Base-by-base conservation (phyloP, 23 tunicate species). In the Clavelina lepadiformis region DNA sequence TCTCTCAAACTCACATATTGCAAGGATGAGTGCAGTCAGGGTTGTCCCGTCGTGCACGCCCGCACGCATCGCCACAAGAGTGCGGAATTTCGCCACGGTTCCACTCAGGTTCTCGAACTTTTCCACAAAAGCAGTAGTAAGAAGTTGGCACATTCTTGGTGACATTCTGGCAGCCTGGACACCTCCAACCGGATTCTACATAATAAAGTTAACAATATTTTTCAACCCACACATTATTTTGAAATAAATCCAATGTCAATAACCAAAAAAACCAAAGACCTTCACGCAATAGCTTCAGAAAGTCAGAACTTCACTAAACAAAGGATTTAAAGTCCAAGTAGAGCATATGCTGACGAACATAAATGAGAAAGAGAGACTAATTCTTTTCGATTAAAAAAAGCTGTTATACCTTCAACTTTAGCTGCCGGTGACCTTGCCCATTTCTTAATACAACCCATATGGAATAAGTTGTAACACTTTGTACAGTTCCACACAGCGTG, bases 361-460 rank as follows among this genome's bases (percentile, higher is more conserved):
- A n/a, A n/a, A n/a, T n/a, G n/a, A n/a, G n/a, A n/a, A n/a, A n/a
- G n/a, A n/a, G n/a, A n/a, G n/a, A n/a, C n/a, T n/a, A n/a, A n/a
- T n/a, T n/a, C n/a, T n/a, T n/a, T n/a, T n/a, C n/a, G n/a, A n/a
- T n/a, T n/a, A n/a, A n/a, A n/a, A n/a, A n/a, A n/a, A n/a, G n/a
- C n/a, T n/a, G n/a, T n/a, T 51, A 6, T 35, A 59, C 73, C 69
- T 49, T 88, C 72, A 23, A 71, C 65, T 56, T 75, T 80, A 26
- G 88, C 88, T 13, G 81, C 76, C 5, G 96, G 82, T 0, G 86
- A 78, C 41, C 82, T 82, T 30, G 88, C 96, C 98, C 98, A 91
- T 51, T 91, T 76, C 58, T 82, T 91, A 51, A 82, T 82, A 56
- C 98, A 91, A 4, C 72, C 81, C 86, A 91, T 76, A 52, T 91